Evolutionary conservation across 2,113 vertebrate genomes (phyloP), one percentile per base, ranked within the genome.

Genomic region (Actenoides lindsayi): DNA sequence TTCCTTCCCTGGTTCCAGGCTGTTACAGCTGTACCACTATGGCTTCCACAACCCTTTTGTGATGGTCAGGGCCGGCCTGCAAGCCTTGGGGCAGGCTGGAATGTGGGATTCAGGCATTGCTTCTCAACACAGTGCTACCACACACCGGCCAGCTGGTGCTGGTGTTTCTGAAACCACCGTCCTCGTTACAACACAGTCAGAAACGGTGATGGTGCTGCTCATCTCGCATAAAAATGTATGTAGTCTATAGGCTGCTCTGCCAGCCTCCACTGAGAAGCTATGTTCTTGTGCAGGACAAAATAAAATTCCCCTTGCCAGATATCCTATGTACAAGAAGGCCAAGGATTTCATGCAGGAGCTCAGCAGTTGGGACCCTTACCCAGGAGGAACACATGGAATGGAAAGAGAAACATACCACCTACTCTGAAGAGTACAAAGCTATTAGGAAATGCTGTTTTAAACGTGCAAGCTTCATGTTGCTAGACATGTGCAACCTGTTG

Each of bases 281-380:
- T 7, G 2, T 51, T 31, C 30, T 21, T 21, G 4, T 21, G 31
- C 27, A 81, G 60, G 17, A 42, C 21, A 41, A 17, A 54, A 18
- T 27, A 37, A 86, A 50, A 39, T 4, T 33, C 28, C 37, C 21
- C 13, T 54, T 41, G 30, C 35, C 33, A 28, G 31, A 51, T 30
- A 30, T 10, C 17, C 19, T 23, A 4, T 0, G 0, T 2, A 12
- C 0, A 0, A 92, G 54, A 85, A 20, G 12, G 54, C 11, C 18
- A 54, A 60, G 63, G 31, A 27, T n/a, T 23, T 71, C 27, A 20
- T 2, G 5, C 31, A 57, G 46, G 13, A 65, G 8, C 24, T 20
- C 15, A 24, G 54, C 16, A 35, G 20, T 11, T 56, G 31, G 82
- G 65, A 68, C 8, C 16, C n/a, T 54, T 54, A 44, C 17, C 64